Percentiles rank a stretch among this genome's conserved stretches.
Conservation (phyloP, 2,113 vertebrate species). For the Ibidorhyncha struthersii region DNA sequence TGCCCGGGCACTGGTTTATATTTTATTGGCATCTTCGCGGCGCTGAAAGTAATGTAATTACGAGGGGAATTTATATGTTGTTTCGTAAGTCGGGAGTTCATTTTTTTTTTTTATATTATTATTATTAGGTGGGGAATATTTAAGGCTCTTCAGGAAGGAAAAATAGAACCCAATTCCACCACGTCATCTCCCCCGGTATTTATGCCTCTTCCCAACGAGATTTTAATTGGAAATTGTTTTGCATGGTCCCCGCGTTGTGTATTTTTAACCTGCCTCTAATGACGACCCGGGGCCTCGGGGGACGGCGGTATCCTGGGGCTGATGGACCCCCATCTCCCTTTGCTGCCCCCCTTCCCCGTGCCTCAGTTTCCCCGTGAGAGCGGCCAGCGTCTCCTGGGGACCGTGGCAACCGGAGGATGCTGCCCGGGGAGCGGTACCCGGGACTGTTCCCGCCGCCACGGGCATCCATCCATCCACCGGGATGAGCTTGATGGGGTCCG, state of each 20-base stretch:
- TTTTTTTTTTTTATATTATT: not conserved
- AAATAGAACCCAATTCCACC: slow-evolving; percentile 13
- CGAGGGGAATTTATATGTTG: slow-evolving; percentile 51
- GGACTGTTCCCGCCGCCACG: too few species aligned
- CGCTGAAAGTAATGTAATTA: slow-evolving; percentile 50
- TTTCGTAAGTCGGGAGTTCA: not conserved
- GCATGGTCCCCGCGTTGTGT: not conserved
- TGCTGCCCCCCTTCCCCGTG: not conserved
- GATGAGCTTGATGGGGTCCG: not conserved
- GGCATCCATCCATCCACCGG: not conserved
- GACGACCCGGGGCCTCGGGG: not conserved
- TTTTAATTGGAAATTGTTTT: slow-evolving; percentile 68
- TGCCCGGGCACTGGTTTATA: not conserved
- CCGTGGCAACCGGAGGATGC: not conserved
- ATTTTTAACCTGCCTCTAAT: not conserved
- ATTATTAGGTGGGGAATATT: slow-evolving; percentile 50
- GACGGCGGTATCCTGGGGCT: too few species aligned
- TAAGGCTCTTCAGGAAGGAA: slow-evolving; percentile 34
- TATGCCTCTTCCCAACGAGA: slow-evolving; percentile 27
- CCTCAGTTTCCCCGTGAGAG: not conserved
- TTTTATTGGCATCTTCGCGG: slow-evolving; percentile 49
- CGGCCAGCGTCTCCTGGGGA: not conserved
- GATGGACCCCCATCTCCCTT: not conserved
- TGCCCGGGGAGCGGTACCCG: not conserved
- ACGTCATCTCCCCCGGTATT: slow-evolving; percentile 23